Conservation (phyloP, 2,113 vertebrate genomes). For the Spermophilus dauricus region DNA sequence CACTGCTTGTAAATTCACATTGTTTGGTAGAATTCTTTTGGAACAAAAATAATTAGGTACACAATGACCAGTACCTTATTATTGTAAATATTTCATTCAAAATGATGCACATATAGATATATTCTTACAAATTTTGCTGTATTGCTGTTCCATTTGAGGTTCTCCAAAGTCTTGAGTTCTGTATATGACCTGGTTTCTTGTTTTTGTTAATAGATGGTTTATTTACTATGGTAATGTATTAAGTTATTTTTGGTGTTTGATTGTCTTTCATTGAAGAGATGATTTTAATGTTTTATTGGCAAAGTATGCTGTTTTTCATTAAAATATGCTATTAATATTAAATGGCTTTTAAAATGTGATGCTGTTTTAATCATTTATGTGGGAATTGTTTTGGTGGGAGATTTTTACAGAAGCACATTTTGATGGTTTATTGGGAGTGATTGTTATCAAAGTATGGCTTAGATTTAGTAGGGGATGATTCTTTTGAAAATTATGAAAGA, state of each 20-base stretch:
- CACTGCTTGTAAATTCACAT: conserved; percentile 95
- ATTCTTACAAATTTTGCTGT: conserved; percentile 98
- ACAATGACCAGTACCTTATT: conserved; percentile 87
- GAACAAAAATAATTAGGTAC: conserved; percentile 89
- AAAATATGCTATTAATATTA: conserved; percentile 77
- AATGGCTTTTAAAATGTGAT: conserved; percentile 71
- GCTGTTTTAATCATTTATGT: conserved; percentile 72
- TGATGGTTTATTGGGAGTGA: conserved; percentile 18
- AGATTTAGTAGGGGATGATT: conserved; percentile 17
- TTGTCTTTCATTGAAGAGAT: conserved; percentile 98
- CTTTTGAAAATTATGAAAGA: conserved; percentile 42
- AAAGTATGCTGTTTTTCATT: conserved; percentile 83
- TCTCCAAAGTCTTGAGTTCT: conserved; percentile 92
- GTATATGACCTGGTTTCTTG: conserved; percentile 92
- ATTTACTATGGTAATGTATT: conserved; percentile 96
- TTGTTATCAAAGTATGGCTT: conserved; percentile 29
- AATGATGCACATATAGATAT: conserved; percentile 96
- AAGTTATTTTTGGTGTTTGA: conserved; percentile 97
- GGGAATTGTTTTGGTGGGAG: conserved; percentile 60
- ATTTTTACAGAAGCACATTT: conserved; percentile 49
- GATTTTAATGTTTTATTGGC: conserved; percentile 94
- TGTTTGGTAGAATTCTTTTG: conserved; percentile 94
- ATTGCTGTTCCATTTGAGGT: conserved; percentile 94
- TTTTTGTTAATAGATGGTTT: conserved; percentile 92
- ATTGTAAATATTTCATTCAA: conserved; percentile 98